Conservation (phyloP, 2,113 vertebrate species). For the Melanocharis versteri region DNA sequence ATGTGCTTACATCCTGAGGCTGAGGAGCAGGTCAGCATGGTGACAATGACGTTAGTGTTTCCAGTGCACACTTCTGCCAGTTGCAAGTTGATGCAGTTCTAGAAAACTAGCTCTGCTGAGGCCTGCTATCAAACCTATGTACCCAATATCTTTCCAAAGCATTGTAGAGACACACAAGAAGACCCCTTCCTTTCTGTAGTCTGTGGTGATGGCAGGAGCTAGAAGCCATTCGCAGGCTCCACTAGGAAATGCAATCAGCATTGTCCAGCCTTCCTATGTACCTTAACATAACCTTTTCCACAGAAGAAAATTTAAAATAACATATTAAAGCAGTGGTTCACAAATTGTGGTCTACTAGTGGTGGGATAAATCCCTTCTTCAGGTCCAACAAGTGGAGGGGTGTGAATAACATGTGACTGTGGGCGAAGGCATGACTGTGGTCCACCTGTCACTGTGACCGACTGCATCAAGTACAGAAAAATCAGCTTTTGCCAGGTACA, state of each 20-base stretch:
- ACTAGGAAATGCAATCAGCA: neutral
- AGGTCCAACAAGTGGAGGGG: neutral
- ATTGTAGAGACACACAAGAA: neutral
- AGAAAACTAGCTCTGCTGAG: neutral
- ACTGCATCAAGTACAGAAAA: neutral
- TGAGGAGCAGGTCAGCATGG: neutral
- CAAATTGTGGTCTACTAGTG: neutral
- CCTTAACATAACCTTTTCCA: neutral
- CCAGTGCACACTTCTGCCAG: neutral
- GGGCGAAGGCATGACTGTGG: neutral
- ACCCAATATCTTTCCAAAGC: neutral
- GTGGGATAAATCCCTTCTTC: neutral
- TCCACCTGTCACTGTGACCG: neutral
- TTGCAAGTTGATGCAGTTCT: neutral
- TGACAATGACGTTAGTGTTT: neutral
- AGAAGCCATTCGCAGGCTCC: neutral
- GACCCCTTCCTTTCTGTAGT: neutral
- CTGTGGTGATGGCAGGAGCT: neutral
- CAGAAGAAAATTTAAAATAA: neutral
- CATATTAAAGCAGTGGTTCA: neutral
- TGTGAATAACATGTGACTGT: neutral
- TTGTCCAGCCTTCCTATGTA: neutral
- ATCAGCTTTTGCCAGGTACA: neutral
- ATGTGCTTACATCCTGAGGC: neutral
- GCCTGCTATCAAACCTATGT: neutral